Evolutionary conservation across 2,888 invertebrate genomes (phyloP).

Genomic region (Endomychus coccineus): DNA sequence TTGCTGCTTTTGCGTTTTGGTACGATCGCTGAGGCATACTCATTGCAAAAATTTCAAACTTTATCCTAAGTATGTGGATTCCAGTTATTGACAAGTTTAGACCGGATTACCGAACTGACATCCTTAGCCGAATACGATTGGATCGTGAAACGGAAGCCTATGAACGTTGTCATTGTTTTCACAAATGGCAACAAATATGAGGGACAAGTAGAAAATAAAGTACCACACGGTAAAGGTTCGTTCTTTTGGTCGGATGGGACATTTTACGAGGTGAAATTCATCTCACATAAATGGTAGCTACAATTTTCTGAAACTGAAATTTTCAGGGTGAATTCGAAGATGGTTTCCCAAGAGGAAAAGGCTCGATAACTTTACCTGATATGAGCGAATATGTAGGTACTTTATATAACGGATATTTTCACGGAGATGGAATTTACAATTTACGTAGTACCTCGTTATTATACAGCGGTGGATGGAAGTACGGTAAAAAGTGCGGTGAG

Average conservation of each 20-base stretch:
- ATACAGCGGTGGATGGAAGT: constrained; percentile 43
- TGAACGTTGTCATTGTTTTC: constrained; percentile 42
- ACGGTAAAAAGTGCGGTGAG: constrained; percentile 39
- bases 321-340: constrained; percentile 51
- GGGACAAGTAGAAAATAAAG: constrained; percentile 48
- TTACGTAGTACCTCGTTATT: constrained; percentile 28
- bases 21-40: no score
- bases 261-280: constrained; percentile 45
- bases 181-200: constrained; percentile 52
- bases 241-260: constrained; percentile 55
- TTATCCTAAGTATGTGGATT: no score
- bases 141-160: constrained; percentile 9
- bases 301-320: no score
- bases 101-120: no score
- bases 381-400: constrained; percentile 53
- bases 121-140: constrained; percentile 7
- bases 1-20: no score
- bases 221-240: constrained; percentile 53
- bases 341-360: constrained; percentile 51
- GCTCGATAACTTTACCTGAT: constrained; percentile 50
- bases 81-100: no score
- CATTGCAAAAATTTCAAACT: no score
- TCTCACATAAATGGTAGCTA: not conserved
- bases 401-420: constrained; percentile 49
- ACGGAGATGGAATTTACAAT: constrained; percentile 40